Evolutionary conservation across 2,113 vertebrate genomes (phyloP).

Genomic region (Hippoglossus stenolepis): DNA sequence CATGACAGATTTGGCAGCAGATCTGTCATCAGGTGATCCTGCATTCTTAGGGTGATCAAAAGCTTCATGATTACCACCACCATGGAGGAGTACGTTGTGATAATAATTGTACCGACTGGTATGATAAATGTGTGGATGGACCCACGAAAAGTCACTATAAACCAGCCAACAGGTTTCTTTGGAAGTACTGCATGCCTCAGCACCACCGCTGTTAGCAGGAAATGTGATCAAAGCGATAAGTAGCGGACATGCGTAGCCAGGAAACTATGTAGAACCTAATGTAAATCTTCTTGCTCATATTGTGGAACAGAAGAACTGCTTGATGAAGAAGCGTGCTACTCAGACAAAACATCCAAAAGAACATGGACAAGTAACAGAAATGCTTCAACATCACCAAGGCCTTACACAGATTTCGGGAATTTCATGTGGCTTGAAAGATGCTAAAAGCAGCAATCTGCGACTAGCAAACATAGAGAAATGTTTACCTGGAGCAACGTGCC

Average conservation of each 20-base stretch:
- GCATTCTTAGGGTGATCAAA: constrained; percentile 69
- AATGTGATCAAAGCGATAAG: constrained; percentile 84
- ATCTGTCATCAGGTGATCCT: not conserved
- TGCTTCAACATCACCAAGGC: constrained; percentile 85
- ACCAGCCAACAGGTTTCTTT: constrained; percentile 85
- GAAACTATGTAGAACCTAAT: constrained; percentile 81
- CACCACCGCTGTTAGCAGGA: constrained; percentile 65
- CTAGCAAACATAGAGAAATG: constrained; percentile 86
- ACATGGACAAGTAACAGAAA: constrained; percentile 90
- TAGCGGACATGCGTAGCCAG: constrained; percentile 88
- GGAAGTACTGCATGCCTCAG: constrained; percentile 79
- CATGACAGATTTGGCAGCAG: constrained; percentile 68
- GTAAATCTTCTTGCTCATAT: constrained; percentile 85
- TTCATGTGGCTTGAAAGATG: not conserved
- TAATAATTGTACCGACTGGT: constrained; percentile 85
- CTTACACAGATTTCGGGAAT: constrained; percentile 63
- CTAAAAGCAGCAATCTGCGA: constrained; percentile 87
- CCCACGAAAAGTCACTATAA: constrained; percentile 75
- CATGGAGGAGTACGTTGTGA: constrained; percentile 84
- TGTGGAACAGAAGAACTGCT: constrained; percentile 87
- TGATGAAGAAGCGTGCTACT: constrained; percentile 91
- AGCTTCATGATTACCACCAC: constrained; percentile 90
- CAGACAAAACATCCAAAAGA: constrained; percentile 95
- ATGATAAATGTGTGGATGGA: constrained; percentile 86
- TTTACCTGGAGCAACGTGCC: constrained; percentile 89